A percentile compares a stretch with the other conserved stretches of the same genome.
These are phyloP conservation scores for Keiferia lycopersicella DNA, from an alignment of 2,888 invertebrate species.

Conservation along the genomic window DNA sequence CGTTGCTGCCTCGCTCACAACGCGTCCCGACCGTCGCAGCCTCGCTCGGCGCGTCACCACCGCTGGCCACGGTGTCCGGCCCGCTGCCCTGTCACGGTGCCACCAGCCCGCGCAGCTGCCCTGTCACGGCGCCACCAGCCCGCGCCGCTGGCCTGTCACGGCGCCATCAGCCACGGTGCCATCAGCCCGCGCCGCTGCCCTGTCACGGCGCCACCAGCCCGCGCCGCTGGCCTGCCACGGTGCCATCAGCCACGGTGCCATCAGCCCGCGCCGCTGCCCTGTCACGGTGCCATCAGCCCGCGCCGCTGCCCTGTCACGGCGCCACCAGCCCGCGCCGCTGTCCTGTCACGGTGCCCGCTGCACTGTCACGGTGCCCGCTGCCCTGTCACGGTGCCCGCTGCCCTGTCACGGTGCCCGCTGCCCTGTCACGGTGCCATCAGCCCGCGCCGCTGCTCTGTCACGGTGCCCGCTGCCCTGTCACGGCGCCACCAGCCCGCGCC, in stretches of 20 bases:
- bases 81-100: slow-evolving; percentile 29
- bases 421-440: neutral
- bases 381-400: slow-evolving; percentile 1
- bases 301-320: slow-evolving; percentile 23
- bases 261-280: slow-evolving; percentile 2
- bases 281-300: neutral
- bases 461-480: slow-evolving; percentile 26
- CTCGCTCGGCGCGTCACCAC: slow-evolving; percentile 21
- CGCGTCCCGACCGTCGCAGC: slow-evolving; percentile 24
- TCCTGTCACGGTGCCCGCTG: slow-evolving; percentile 14
- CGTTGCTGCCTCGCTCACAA: slow-evolving; percentile 30
- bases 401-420: slow-evolving; percentile 22
- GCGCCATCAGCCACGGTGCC: neutral
- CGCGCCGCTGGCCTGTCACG: slow-evolving; percentile 23
- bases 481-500: neutral
- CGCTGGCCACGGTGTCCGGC: slow-evolving; percentile 10
- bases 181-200: slow-evolving; percentile 20
- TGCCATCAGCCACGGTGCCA: slow-evolving; percentile 14
- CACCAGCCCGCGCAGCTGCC: slow-evolving; percentile 25
- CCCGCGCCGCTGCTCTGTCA: neutral
- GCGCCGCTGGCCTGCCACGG: slow-evolving; percentile 22
- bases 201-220: slow-evolving; percentile 20
- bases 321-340: slow-evolving; percentile 3
- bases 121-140: slow-evolving; percentile 20
- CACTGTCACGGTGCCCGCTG: no score